Base-by-base conservation (phyloP, 2,797 vertebrate species). In the Semaprochilodus insignis region DNA sequence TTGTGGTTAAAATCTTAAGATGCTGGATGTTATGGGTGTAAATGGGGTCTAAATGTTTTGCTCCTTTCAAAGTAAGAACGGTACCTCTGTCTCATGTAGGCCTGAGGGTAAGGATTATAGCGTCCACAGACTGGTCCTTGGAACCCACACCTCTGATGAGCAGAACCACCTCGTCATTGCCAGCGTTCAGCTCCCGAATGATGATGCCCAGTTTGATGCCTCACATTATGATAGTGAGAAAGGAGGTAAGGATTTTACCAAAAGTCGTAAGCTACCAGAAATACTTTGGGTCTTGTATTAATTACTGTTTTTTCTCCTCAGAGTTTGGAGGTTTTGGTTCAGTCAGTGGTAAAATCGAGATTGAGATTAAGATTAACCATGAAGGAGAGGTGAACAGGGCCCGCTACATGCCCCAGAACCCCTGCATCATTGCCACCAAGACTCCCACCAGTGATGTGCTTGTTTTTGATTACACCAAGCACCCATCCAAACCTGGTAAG, bases 291-390 rank as follows among this genome's bases (percentile, higher is more conserved):
- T 66, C 6, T 21, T 3, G 7, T 21, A 4, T 66, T 36, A 36
- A 36, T 40, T n/a, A n/a, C 2, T 40, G 17, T 2, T 63, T 23
- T 72, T 81, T 63, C 78, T 10, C 44, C n/a, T 73, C 88, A 99
- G 98, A 99, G 85, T 99, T 99, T 92, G 98, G 97, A 89, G 98
- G 98, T 67, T 99, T 99, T 93, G 98, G 98, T 15, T 99, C 98
- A 6, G 98, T 99, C 1, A 99, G 98, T 88, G 97, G 97, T 0
- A 99, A 99, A 89, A 99, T 99, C 80, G 98, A 99, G 84, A 99
- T 99, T 78, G 98, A 99, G 88, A 99, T 99, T 89, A 99, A 99
- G 93, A 99, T 99, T 77, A 99, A 99, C 90, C 98, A 99, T 0
- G 98, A 99, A 91, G 98, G 98, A 79, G 98, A 99, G 90, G 98